These are phyloP conservation scores for Trichoplusia ni DNA, from an alignment of 1,140 invertebrate genomes.

Conservation along the genomic window DNA sequence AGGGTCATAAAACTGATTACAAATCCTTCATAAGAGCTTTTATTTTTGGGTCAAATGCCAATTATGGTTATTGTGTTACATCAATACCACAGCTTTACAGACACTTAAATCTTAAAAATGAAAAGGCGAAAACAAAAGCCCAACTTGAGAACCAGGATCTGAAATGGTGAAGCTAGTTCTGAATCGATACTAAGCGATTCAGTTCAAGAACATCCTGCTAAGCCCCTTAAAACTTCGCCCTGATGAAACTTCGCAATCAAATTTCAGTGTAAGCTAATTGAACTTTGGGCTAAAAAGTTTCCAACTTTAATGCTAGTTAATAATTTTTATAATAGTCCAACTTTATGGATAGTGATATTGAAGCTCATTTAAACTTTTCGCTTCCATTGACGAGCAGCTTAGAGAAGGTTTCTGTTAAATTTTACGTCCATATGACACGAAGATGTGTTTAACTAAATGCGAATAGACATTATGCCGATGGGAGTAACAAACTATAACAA, in stretches of 20 bases:
- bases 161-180: not conserved
- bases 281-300: constrained; percentile 48
- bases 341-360: not conserved
- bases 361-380: not conserved
- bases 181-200: constrained; percentile 10
- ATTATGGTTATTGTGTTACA: no score
- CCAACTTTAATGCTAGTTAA: constrained; percentile 18
- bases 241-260: constrained; percentile 65
- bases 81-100: no score
- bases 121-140: no score
- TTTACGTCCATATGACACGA: no score
- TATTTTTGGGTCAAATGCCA: no score
- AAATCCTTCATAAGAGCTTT: no score
- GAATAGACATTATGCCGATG: no score
- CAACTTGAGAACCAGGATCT: no score
- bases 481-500: no score
- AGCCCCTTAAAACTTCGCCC: constrained; percentile 63
- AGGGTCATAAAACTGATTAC: no score
- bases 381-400: not conserved
- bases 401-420: no score
- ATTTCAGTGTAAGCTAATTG: constrained; percentile 73
- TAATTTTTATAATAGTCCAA: constrained; percentile 3
- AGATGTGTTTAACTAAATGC: no score
- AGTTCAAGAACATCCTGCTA: constrained; percentile 28
- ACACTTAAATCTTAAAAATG: constrained; percentile 11